These are phyloP conservation scores for Phylloscopus trochilus DNA, from an alignment of 2,113 vertebrate species.

Conservation along the genomic window DNA sequence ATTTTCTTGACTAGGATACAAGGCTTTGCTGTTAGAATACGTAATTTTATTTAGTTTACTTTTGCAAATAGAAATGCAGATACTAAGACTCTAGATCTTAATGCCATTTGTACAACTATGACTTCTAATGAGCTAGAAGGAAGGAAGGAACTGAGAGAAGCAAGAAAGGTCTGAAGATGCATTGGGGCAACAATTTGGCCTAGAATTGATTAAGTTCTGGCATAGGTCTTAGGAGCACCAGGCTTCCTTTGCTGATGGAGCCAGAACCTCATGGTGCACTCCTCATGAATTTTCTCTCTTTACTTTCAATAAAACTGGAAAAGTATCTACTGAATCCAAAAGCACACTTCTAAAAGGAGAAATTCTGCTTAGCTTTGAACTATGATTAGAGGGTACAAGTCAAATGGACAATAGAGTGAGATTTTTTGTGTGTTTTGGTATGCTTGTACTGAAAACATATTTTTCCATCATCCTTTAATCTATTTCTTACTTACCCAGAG, in stretches of 20 bases:
- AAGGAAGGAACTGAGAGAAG: neutral
- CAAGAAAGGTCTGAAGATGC: neutral
- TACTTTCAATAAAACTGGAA: neutral
- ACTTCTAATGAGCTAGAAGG: neutral
- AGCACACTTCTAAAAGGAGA: neutral
- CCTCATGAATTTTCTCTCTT: neutral
- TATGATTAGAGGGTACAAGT: conserved; percentile 21
- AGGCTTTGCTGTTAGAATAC: neutral
- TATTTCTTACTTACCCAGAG: conserved; percentile 40
- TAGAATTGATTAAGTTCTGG: neutral
- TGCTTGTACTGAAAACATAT: neutral
- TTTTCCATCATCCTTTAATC: conserved; percentile 35
- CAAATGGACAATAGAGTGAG: neutral
- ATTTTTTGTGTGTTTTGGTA: neutral
- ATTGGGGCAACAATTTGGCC: neutral
- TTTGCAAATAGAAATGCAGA: neutral
- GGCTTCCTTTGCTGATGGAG: neutral
- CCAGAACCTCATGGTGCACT: neutral
- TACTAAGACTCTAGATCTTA: neutral
- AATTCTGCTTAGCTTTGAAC: conserved; percentile 26
- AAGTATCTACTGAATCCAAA: neutral
- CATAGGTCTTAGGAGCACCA: neutral
- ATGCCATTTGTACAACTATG: neutral
- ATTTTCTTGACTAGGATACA: neutral
- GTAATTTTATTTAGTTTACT: neutral